phyloP scores from a whole-genome alignment of 2,888 invertebrate species.

The Acrobasis consociella region DNA sequence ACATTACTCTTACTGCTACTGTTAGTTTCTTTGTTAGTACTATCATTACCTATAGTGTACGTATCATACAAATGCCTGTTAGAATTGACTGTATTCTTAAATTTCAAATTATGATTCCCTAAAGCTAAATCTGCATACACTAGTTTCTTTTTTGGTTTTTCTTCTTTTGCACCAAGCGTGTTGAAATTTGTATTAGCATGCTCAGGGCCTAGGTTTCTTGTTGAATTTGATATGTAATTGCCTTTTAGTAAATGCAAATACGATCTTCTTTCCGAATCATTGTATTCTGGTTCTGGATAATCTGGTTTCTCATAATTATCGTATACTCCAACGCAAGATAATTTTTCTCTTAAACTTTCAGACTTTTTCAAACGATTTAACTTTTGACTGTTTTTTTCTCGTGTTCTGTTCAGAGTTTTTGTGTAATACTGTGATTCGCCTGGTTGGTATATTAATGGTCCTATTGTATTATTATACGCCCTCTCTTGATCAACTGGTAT shows the following conservation, averaged over 20 bases:
- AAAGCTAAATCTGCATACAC: constrained; percentile 80
- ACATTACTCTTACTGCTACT: constrained; percentile 66
- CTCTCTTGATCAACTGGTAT: constrained; percentile 73
- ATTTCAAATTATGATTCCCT: constrained; percentile 82
- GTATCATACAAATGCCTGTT: constrained; percentile 81
- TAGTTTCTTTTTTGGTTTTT: constrained; percentile 76
- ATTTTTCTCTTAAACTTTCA: constrained; percentile 75
- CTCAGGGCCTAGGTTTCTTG: constrained; percentile 69
- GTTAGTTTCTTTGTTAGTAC: constrained; percentile 68
- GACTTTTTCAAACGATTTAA: constrained; percentile 77
- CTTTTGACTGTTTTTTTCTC: constrained; percentile 74
- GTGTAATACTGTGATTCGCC: constrained; percentile 71
- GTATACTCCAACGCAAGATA: constrained; percentile 77
- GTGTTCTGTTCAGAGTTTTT: constrained; percentile 75
- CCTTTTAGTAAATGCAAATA: constrained; percentile 74
- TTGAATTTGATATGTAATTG: constrained; percentile 78
- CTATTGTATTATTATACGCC: constrained; percentile 73
- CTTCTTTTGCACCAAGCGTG: constrained; percentile 67
- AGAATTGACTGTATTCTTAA: constrained; percentile 82
- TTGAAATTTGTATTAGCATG: constrained; percentile 62
- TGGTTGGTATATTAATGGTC: constrained; percentile 74
- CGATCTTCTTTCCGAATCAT: constrained; percentile 70
- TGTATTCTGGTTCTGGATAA: constrained; percentile 74
- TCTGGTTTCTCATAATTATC: constrained; percentile 76
- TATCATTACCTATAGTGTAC: constrained; percentile 73